A percentile compares a stretch with the other conserved stretches of the same genome.
Conservation (phyloP, 2,797 vertebrate genomes). For the Helicolenus hilgendorfi region DNA sequence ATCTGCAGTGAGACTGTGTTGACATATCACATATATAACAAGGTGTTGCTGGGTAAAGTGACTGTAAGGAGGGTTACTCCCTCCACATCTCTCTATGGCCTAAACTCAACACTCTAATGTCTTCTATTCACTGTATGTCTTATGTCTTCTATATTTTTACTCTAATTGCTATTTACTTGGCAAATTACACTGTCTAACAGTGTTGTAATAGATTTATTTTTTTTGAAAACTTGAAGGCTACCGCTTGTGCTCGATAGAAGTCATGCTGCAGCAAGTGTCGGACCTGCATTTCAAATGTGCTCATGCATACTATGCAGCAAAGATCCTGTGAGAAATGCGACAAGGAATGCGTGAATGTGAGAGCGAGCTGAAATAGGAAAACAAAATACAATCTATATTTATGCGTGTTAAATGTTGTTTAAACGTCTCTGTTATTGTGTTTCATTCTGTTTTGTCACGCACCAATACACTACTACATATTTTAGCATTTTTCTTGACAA, state of each 20-base stretch:
- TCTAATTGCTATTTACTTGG: neutral
- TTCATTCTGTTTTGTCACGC: neutral
- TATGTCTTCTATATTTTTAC: constrained; percentile 36
- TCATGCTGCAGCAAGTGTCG: neutral
- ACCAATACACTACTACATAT: neutral
- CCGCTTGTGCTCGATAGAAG: neutral
- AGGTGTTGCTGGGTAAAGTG: constrained; percentile 21
- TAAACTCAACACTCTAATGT: constrained; percentile 42
- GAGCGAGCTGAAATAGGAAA: neutral
- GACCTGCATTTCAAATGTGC: neutral
- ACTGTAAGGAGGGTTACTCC: neutral
- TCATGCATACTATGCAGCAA: neutral
- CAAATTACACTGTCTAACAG: neutral
- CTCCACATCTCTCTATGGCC: neutral
- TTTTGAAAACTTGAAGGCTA: neutral
- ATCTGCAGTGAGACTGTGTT: neutral
- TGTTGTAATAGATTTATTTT: neutral
- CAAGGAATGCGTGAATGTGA: neutral
- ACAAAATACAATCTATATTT: constrained; percentile 2
- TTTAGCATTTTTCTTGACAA: constrained; percentile 16
- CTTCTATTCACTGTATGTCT: constrained; percentile 28
- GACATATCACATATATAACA: neutral
- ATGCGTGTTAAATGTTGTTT: neutral
- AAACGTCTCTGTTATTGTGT: neutral
- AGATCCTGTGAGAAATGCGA: neutral